Evolutionary conservation across 1,140 invertebrate species (phyloP), one percentile per base, ranked within the genome.

Genomic region (Drosophila subpulchrella): DNA sequence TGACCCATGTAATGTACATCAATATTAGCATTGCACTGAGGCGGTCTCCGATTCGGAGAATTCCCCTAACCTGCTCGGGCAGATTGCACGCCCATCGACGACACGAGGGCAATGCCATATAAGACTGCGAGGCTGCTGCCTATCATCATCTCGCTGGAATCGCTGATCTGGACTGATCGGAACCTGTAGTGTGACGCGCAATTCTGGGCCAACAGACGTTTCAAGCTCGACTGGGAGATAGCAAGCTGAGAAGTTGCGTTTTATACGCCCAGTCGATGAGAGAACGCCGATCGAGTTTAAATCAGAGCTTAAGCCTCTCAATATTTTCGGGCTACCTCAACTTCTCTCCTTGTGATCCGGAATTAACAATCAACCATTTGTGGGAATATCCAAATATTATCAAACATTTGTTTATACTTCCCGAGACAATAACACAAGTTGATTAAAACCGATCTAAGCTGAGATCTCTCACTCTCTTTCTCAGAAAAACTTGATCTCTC

Each of bases 41-140:
- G 17, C 38, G 36, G 67, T 71, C 44, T 13, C 47, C 20, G 32
- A 46, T 58, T 48, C 34, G 13, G 39, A 73, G 63, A 72, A 60
- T 44, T 80, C 44, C 41, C 60, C 76, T 77, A 65, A 84, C 81
- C 81, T 60, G 81, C 81, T 65, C 34, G 54, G 24, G 56, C 75
- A 39, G 59, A 51, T 44, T 68, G 47, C 39, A 59, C 42, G 51
- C 48, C 70, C 55, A 59, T 41, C 47, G 65, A 24, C 61, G 61
- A 24, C 30, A 73, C 44, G 59, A 78, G 50, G 51, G 57, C 79
- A 63, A 77, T 39, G 60, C 56, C 55, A 39, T 56, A 57, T 24
- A 53, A 41, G 48, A 57, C 57, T 46, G 70, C 46, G 15, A 60
- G 46, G 44, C 55, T 54, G 44, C 54, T 42, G 50, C 63, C 59